Conservation (phyloP, 2,888 invertebrate species). For the Nomada ferruginata region DNA sequence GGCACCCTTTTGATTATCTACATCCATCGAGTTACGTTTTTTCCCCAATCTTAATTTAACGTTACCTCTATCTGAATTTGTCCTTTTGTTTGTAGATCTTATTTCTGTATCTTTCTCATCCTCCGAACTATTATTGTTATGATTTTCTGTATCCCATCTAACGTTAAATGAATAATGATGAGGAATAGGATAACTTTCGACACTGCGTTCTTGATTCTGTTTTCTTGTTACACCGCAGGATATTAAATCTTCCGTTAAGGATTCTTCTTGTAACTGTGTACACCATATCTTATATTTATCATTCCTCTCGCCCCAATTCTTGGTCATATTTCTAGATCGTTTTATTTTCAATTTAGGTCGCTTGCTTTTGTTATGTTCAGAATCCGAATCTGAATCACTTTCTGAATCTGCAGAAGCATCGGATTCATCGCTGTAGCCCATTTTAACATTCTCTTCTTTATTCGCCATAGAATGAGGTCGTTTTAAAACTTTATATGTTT, state of each 20-base stretch:
- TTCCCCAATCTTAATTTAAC: conserved; percentile 86
- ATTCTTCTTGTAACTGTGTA: conserved; percentile 90
- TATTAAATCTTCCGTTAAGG: conserved; percentile 91
- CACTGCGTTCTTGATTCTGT: conserved; percentile 87
- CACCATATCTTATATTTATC: conserved; percentile 93
- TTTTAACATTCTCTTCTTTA: conserved; percentile 80
- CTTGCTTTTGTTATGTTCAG: conserved; percentile 84
- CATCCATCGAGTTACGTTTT: conserved; percentile 84
- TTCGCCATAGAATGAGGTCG: conserved; percentile 75
- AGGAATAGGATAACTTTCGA: conserved; percentile 92
- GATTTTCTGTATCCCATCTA: conserved; percentile 53
- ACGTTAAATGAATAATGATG: conserved; percentile 82
- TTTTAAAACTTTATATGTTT: conserved; percentile 79
- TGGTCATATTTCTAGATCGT: conserved; percentile 82
- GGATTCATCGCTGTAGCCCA: conserved; percentile 87
- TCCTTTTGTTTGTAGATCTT: conserved; percentile 86
- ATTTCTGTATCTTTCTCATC: conserved; percentile 82
- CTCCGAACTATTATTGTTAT: conserved; percentile 86
- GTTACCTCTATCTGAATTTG: conserved; percentile 86
- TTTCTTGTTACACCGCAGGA: conserved; percentile 91
- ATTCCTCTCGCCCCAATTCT: conserved; percentile 83
- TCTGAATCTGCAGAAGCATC: conserved; percentile 86
- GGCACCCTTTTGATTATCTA: conserved; percentile 85
- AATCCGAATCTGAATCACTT: conserved; percentile 86
- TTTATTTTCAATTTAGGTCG: conserved; percentile 85